A percentile compares a stretch with the other conserved stretches of the same genome.
phyloP scores from a whole-genome alignment of 2,797 vertebrate species.

The Anguilla obscura region DNA sequence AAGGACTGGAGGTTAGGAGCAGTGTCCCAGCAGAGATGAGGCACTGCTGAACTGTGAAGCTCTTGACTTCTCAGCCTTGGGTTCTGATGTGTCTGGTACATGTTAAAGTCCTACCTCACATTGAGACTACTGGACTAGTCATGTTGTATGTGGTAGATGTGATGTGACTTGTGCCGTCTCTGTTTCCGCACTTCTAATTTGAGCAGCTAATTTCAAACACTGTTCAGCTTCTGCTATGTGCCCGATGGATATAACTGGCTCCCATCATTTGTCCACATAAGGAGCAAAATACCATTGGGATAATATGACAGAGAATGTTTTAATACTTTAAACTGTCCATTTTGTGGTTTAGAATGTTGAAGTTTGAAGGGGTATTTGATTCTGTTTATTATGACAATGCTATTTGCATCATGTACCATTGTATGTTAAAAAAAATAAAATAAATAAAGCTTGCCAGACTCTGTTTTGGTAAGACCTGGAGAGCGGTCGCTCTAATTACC shows the following conservation, averaged over 20 bases:
- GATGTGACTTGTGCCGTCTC: slow-evolving; percentile 29
- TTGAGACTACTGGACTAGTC: slow-evolving; percentile 27
- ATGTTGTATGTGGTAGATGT: slow-evolving; percentile 32
- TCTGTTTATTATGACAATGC: slow-evolving; percentile 14
- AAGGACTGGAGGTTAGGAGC: slow-evolving; percentile 48
- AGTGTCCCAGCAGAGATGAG: slow-evolving; percentile 49
- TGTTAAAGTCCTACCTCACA: slow-evolving; percentile 48
- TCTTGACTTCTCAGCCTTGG: slow-evolving; percentile 53
- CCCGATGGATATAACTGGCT: slow-evolving; percentile 34
- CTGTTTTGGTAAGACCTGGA: slow-evolving; percentile 58
- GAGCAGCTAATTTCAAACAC: slow-evolving; percentile 27
- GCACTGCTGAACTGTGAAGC: slow-evolving; percentile 47
- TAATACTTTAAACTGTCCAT: slow-evolving; percentile 24
- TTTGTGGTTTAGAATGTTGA: slow-evolving; percentile 35
- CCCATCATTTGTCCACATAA: slow-evolving; percentile 25
- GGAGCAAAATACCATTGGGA: slow-evolving; percentile 14
- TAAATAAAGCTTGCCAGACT: slow-evolving; percentile 10
- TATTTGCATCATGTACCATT: not conserved
- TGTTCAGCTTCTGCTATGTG: slow-evolving; percentile 16
- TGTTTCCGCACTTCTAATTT: slow-evolving; percentile 42
- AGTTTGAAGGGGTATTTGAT: slow-evolving; percentile 46
- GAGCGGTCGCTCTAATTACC: slow-evolving; percentile 73
- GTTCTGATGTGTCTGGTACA: slow-evolving; percentile 52
- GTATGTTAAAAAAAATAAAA: not conserved
- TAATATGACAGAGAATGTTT: slow-evolving; percentile 15